Base-by-base conservation (phyloP, 2,113 vertebrate genomes). In the Dendropsophus ebraccatus region DNA sequence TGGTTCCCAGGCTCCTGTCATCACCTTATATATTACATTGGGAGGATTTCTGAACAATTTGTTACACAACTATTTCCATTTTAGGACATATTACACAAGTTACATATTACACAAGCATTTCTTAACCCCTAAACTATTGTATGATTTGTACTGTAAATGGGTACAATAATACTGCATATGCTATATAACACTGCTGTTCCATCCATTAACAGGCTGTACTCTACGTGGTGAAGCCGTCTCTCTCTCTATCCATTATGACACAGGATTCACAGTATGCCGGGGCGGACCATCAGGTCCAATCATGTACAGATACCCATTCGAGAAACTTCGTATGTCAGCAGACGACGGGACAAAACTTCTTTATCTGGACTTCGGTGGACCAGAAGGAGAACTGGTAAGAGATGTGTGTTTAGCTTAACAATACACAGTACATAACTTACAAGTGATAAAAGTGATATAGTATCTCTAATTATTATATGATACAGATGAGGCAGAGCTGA, bases 351-450 rank as follows among this genome's bases (percentile, higher is more conserved):
- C 97, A 90, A 93, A 96, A 82, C 96, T 95, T 88, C 96, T 99
- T 23, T 99, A 96, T 91, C 92, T 99, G 88, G 97, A 99, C 91
- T 99, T 99, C 17, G 97, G 97, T 1, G 97, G 97, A 47, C 96
- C 98, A 0, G 98, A 99, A 88, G 97, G 98, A 87, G 97, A 99
- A 89, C 94, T 99, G 97, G 98, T 99, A 88, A 94, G 94, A 35
- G 50, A 19, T 37, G 52, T 58, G 41, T 41, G 41, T 41, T 3
- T 41, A 41, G 41, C 8, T 5, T 41, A 41, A 41, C 41, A 41
- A 41, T 41, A 41, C 8, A 41, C 3, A 37, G 56, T n/a, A 58
- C n/a, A 58, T n/a, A 1, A 58, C 56, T n/a, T n/a, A 25, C 21
- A 19, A 2, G 50, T 41, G 8, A 17, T 14, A 50, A 12, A 2